A percentile compares a stretch with the other conserved stretches of the same genome.
phyloP scores from a whole-genome alignment of 2,113 vertebrate species.

The Brachypteracias leptosomus region DNA sequence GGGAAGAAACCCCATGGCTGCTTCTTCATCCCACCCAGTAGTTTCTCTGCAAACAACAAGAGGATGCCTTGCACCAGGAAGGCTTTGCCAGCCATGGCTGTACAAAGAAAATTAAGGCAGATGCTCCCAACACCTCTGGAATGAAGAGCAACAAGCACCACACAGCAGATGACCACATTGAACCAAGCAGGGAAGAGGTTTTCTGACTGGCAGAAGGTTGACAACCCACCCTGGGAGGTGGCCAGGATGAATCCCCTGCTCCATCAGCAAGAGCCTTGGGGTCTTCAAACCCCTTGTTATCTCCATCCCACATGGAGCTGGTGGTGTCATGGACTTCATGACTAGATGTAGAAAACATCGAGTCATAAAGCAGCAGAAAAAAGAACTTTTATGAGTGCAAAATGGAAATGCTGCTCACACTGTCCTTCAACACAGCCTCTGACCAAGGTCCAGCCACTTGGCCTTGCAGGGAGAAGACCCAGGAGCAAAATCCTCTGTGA shows the following conservation, averaged over 20 bases:
- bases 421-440: not conserved
- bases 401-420: accelerated
- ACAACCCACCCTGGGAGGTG: not conserved
- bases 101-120: not conserved
- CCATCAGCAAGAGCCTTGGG: not conserved
- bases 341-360: not conserved
- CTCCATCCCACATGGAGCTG: not conserved
- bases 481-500: not conserved
- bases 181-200: not conserved
- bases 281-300: not conserved
- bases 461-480: not conserved
- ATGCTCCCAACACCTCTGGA: not conserved
- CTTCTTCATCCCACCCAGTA: not conserved
- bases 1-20: not conserved
- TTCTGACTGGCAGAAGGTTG: not conserved
- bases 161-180: not conserved
- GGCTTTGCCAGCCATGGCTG: not conserved
- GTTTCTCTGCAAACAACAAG: not conserved
- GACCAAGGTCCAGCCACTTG: not conserved
- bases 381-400: not conserved
- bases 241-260: not conserved
- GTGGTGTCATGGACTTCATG: not conserved
- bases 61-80: not conserved
- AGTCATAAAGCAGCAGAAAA: not conserved
- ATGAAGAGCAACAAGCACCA: not conserved